These are phyloP conservation scores for Lysiphlebus fabarum DNA, from an alignment of 1,140 invertebrate species.

Conservation along the genomic window DNA sequence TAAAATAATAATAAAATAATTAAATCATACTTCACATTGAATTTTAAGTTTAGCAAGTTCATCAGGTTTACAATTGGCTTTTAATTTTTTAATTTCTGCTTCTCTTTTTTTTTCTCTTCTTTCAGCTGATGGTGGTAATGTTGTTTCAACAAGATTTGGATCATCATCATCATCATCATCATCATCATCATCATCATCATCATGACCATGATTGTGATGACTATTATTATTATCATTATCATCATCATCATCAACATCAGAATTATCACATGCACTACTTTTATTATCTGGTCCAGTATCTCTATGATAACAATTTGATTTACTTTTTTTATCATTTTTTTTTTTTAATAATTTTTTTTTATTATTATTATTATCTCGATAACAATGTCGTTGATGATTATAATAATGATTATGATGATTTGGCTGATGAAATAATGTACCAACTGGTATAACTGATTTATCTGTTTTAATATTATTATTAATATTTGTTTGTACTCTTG, in stretches of 20 bases:
- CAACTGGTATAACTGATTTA: slow-evolving; percentile 16
- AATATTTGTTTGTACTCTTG: slow-evolving; percentile 17
- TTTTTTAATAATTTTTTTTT: slow-evolving; percentile 5
- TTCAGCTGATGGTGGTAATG: slow-evolving; percentile 62
- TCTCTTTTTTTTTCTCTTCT: slow-evolving; percentile 60
- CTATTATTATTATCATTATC: too few relatives aligned
- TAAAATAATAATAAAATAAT: slow-evolving; percentile 2
- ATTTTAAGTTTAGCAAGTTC: slow-evolving; percentile 71
- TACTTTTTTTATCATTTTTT: not conserved
- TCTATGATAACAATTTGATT: slow-evolving; percentile 29
- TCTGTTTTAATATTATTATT: slow-evolving; percentile 22
- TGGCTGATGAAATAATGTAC: not conserved
- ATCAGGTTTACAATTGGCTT: slow-evolving; percentile 78
- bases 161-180: slow-evolving; percentile 45
- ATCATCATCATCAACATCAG: slow-evolving; percentile 34
- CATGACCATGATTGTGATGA: too few relatives aligned
- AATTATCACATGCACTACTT: slow-evolving; percentile 42
- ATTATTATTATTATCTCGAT: slow-evolving; percentile 11
- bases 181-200: slow-evolving; percentile 12
- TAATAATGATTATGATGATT: slow-evolving; percentile 21
- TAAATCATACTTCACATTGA: slow-evolving; percentile 61
- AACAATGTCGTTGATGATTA: slow-evolving; percentile 14
- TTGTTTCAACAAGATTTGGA: slow-evolving; percentile 67
- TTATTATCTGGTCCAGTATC: slow-evolving; percentile 42
- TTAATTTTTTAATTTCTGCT: slow-evolving; percentile 68